These are phyloP conservation scores for Enteromius unitaeniatus DNA, from an alignment of 2,797 vertebrate genomes.

Conservation along the genomic window DNA sequence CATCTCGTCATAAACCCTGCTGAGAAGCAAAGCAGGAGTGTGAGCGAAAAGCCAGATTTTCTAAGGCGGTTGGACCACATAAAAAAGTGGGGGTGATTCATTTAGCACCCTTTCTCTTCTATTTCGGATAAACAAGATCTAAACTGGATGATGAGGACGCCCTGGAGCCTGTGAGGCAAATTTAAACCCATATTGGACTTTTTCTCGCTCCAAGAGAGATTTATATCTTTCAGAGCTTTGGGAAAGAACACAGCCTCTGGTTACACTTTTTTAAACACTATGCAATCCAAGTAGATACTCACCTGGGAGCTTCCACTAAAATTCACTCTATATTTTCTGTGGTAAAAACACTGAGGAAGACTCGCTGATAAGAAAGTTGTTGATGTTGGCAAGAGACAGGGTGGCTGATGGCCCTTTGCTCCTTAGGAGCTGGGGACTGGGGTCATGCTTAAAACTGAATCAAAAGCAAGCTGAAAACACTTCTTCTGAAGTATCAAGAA, in stretches of 20 bases:
- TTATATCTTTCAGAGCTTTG: constrained; percentile 21
- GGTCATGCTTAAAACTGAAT: constrained; percentile 68
- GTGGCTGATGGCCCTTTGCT: constrained; percentile 38
- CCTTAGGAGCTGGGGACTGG: constrained; percentile 42
- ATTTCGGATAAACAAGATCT: constrained; percentile 16
- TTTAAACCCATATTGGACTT: constrained; percentile 39
- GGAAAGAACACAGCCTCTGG: constrained; percentile 47
- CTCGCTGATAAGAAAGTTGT: constrained; percentile 51
- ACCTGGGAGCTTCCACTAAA: constrained; percentile 8
- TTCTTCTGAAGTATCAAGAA: constrained; percentile 57
- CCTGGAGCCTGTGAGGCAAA: constrained; percentile 26
- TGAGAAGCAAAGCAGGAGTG: constrained; percentile 5
- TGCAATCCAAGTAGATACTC: constrained; percentile 5
- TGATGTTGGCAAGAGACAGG: constrained; percentile 46
- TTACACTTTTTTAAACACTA: not conserved
- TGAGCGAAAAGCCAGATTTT: constrained; percentile 29
- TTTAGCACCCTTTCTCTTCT: constrained; percentile 10
- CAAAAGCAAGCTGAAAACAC: constrained; percentile 65
- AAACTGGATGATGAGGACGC: constrained; percentile 35
- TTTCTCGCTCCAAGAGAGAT: constrained; percentile 18
- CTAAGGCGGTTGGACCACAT: constrained; percentile 20
- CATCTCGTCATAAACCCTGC: constrained; percentile 22
- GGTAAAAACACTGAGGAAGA: constrained; percentile 29
- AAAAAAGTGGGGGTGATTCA: constrained; percentile 24
- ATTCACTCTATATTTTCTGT: not conserved